Evolutionary conservation across 2,797 vertebrate genomes (phyloP).

Genomic region (Arctocebus calabarensis): DNA sequence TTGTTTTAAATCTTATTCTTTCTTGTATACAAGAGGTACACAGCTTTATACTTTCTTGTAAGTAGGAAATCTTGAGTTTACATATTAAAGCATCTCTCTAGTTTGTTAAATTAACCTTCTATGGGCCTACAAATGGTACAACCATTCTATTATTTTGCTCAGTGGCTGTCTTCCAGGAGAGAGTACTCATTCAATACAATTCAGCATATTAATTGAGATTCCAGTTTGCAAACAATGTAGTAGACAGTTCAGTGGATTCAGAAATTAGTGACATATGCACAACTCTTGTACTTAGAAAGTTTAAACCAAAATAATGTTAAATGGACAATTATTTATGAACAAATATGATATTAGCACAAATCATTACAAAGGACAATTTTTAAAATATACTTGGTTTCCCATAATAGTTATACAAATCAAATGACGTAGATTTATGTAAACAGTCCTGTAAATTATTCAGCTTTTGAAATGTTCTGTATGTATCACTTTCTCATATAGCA

Average conservation of each 20-base stretch:
- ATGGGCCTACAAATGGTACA: neutral
- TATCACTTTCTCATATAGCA: neutral
- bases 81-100: neutral
- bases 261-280: neutral
- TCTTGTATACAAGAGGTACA: neutral
- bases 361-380: neutral
- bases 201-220: constrained; percentile 1
- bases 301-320: neutral
- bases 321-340: neutral
- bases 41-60: neutral
- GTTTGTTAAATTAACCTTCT: neutral
- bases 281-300: neutral
- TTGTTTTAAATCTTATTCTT: constrained; percentile 3
- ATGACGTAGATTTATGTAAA: neutral
- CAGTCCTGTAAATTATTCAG: neutral
- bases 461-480: neutral
- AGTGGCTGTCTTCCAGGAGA: neutral
- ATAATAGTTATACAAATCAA: neutral
- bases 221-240: neutral
- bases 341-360: neutral
- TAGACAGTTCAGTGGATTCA: neutral
- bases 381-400: neutral
- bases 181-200: neutral
- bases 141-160: neutral
- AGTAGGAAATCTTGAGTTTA: neutral